phyloP scores from a whole-genome alignment of 2,888 invertebrate genomes.

The Cataglyphis altisquamis region DNA sequence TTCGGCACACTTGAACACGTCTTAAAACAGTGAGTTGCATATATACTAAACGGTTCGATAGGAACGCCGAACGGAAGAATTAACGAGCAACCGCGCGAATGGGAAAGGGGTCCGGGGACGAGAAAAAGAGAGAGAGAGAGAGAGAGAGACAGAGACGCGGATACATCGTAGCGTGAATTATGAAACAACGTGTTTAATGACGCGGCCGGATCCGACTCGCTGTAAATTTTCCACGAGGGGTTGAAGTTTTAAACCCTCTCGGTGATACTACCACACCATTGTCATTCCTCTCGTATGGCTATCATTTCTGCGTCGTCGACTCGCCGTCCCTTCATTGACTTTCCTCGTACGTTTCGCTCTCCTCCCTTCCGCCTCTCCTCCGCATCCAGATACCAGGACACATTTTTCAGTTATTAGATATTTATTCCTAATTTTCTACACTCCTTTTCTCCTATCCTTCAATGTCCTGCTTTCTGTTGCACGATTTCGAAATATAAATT shows the following conservation, averaged over 20 bases:
- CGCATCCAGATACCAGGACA: constrained; percentile 69
- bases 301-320: constrained; percentile 72
- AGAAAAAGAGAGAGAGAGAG: constrained; percentile 8
- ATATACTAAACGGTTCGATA: background rate
- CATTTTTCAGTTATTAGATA: constrained; percentile 81
- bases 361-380: constrained; percentile 6
- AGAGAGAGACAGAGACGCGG: constrained; percentile 40
- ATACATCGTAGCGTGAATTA: constrained; percentile 83
- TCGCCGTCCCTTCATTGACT: constrained; percentile 71
- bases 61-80: constrained; percentile 40
- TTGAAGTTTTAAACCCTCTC: constrained; percentile 80
- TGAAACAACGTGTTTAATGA: constrained; percentile 86
- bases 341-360: constrained; percentile 72
- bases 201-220: constrained; percentile 83
- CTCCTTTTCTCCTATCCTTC: constrained; percentile 62
- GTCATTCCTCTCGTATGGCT: constrained; percentile 78
- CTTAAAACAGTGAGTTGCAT: constrained; percentile 21
- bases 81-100: constrained; percentile 15
- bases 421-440: constrained; percentile 78
- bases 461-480: constrained; percentile 64
- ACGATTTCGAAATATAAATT: constrained; percentile 22
- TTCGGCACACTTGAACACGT: constrained; percentile 16
- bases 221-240: constrained; percentile 83
- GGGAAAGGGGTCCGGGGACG: background rate
- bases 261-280: constrained; percentile 76